Conservation (phyloP, 2,888 invertebrate genomes). For the Lathronympha strigana region DNA sequence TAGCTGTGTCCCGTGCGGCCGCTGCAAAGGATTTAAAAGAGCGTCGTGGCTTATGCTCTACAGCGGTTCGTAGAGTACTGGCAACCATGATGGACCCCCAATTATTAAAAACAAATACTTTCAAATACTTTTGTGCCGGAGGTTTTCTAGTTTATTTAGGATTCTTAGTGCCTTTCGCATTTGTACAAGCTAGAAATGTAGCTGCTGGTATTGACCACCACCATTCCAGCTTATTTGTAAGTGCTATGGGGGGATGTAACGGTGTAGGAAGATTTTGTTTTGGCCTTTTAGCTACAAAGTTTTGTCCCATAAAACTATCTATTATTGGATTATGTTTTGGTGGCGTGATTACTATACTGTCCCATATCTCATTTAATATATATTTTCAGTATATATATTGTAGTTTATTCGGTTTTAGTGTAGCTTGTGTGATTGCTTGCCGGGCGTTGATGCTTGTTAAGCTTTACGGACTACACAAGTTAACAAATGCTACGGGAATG, state of each 20-base stretch:
- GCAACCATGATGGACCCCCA: slow-evolving; percentile 78
- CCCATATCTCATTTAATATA: slow-evolving; percentile 61
- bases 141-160: slow-evolving; percentile 67
- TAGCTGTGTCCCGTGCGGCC: slow-evolving; percentile 75
- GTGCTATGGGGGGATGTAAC: slow-evolving; percentile 68
- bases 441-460: slow-evolving; percentile 69
- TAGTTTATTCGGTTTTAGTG: slow-evolving; percentile 64
- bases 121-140: slow-evolving; percentile 59
- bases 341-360: slow-evolving; percentile 62
- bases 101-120: slow-evolving; percentile 65
- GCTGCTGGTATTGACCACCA: slow-evolving; percentile 57
- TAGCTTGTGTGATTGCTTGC: slow-evolving; percentile 61
- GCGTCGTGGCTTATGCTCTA: slow-evolving; percentile 68
- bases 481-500: slow-evolving; percentile 76
- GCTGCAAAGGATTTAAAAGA: slow-evolving; percentile 68
- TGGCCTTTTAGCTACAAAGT: slow-evolving; percentile 64
- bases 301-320: slow-evolving; percentile 60
- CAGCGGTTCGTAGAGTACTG: slow-evolving; percentile 70
- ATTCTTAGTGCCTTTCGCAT: slow-evolving; percentile 71
- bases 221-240: slow-evolving; percentile 68
- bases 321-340: slow-evolving; percentile 51
- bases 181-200: slow-evolving; percentile 63
- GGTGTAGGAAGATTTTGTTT: slow-evolving; percentile 62
- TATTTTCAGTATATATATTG: slow-evolving; percentile 70
- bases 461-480: slow-evolving; percentile 71